phyloP scores from a whole-genome alignment of 2,113 vertebrate genomes.

The Cyprinodon brontotheroides region DNA sequence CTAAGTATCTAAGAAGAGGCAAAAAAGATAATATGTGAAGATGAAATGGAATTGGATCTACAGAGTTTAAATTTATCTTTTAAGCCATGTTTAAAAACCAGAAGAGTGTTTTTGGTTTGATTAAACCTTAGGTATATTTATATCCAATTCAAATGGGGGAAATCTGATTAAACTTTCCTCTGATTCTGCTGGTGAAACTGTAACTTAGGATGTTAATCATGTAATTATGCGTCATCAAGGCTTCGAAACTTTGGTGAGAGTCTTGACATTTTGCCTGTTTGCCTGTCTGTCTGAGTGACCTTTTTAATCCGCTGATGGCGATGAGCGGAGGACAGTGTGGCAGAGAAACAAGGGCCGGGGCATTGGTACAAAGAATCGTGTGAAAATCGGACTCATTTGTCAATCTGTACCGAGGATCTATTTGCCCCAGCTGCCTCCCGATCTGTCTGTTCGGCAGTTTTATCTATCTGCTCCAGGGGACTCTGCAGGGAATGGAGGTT shows the following conservation, averaged over 20 bases:
- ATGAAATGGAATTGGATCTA: conserved; percentile 33
- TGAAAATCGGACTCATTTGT: conserved; percentile 15
- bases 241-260: conserved; percentile 24
- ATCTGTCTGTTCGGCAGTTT: conserved; percentile 40
- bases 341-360: neutral
- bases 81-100: conserved; percentile 1
- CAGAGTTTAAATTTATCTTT: conserved; percentile 27
- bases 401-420: conserved; percentile 3
- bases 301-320: conserved; percentile 7
- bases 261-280: conserved; percentile 32
- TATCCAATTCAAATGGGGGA: conserved; percentile 32
- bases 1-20: conserved; percentile 5
- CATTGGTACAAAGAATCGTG: conserved; percentile 15
- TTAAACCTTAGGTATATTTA: conserved; percentile 37
- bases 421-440: conserved; percentile 1
- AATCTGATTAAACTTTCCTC: conserved; percentile 61
- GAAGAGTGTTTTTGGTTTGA: conserved; percentile 19
- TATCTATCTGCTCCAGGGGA: conserved; percentile 26
- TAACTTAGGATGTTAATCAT: conserved; percentile 40
- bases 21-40: conserved; percentile 28
- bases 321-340: neutral
- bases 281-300: conserved; percentile 21
- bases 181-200: conserved; percentile 42
- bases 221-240: conserved; percentile 46
- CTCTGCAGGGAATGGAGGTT: neutral